Conservation (phyloP, 2,797 vertebrate species). For the Syngnathus acus region DNA sequence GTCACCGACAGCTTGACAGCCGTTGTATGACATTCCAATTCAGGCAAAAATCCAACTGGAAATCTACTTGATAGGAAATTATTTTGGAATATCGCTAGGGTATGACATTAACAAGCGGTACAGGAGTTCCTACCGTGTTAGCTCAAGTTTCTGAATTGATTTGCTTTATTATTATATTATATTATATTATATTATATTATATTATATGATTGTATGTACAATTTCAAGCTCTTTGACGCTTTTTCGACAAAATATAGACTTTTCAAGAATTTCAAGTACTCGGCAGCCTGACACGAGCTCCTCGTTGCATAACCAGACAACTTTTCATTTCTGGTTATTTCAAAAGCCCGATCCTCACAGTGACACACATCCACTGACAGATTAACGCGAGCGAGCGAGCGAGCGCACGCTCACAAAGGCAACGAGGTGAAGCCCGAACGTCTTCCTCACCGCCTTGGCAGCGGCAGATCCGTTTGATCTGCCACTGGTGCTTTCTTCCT, state of each 20-base stretch:
- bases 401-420: background rate
- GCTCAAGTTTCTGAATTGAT: too few relatives aligned
- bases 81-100: background rate
- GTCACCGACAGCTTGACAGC: conserved; percentile 5
- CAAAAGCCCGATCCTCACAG: conserved; percentile 2
- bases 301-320: conserved; percentile 3
- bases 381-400: background rate
- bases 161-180: too few relatives aligned
- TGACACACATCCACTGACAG: background rate
- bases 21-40: background rate
- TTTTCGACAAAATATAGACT: background rate
- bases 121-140: background rate
- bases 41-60: background rate
- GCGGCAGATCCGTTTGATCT: conserved; percentile 40
- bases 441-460: conserved; percentile 14
- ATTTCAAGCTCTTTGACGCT: background rate
- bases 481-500: conserved; percentile 27
- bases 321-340: background rate
- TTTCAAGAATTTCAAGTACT: background rate
- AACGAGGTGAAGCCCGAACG: conserved; percentile 17
- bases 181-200: too few relatives aligned
- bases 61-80: background rate
- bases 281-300: background rate
- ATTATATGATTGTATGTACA: too few relatives aligned
- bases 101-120: background rate